phyloP scores from a whole-genome alignment of 2,888 invertebrate genomes.

The Calephelis perditalis region DNA sequence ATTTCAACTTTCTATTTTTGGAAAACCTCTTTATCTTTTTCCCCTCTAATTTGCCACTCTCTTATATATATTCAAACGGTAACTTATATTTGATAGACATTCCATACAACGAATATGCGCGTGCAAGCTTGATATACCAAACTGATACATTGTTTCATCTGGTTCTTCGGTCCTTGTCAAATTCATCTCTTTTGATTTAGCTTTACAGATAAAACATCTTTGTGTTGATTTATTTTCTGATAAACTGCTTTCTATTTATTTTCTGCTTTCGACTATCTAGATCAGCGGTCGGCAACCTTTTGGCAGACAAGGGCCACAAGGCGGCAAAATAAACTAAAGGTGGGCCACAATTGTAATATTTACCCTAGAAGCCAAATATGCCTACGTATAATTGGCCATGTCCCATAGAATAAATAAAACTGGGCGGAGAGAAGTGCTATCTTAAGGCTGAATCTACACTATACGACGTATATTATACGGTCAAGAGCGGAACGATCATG shows the following conservation, averaged over 20 bases:
- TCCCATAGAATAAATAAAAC: too few species aligned
- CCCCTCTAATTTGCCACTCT: not conserved
- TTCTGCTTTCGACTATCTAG: too few species aligned
- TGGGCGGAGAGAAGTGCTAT: too few species aligned
- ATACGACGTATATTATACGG: too few species aligned
- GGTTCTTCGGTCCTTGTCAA: not conserved
- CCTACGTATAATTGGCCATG: too few species aligned
- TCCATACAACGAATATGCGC: not conserved
- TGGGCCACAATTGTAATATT: too few species aligned
- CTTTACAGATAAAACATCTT: conserved; percentile 7
- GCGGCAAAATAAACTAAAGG: too few species aligned
- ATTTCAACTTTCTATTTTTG: not conserved
- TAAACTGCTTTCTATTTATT: not conserved
- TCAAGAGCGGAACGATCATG: too few species aligned
- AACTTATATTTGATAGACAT: conserved; percentile 4
- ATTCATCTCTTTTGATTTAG: not conserved
- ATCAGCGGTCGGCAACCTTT: too few species aligned
- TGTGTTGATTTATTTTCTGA: conserved; percentile 6
- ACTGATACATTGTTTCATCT: conserved; percentile 4
- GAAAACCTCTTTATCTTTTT: not conserved
- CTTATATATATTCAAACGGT: conserved; percentile 1
- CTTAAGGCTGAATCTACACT: too few species aligned
- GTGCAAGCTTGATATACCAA: conserved; percentile 5
- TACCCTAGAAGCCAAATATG: too few species aligned
- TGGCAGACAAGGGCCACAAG: too few species aligned